A percentile compares a stretch with the other conserved stretches of the same genome.
Conservation (phyloP, 2,113 vertebrate genomes). For the Ictalurus punctatus region DNA sequence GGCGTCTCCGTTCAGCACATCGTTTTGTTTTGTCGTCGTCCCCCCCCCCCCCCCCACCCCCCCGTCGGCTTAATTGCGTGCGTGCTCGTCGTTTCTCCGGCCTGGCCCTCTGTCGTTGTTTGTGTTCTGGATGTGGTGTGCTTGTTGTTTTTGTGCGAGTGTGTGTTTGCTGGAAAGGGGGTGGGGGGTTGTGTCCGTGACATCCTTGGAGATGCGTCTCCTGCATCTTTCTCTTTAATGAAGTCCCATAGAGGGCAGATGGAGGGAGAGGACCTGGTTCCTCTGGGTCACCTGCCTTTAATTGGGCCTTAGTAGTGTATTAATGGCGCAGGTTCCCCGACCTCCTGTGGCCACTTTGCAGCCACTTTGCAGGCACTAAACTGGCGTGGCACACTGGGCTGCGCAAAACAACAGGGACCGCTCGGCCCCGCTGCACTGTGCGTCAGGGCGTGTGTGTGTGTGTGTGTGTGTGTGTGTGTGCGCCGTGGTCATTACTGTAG, state of each 20-base stretch:
- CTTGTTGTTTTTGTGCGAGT: slow-evolving; percentile 54
- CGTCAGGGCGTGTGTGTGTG: slow-evolving; percentile 51
- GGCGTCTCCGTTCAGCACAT: slow-evolving; percentile 8
- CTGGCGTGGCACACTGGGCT: slow-evolving; percentile 57
- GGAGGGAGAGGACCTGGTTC: slow-evolving; percentile 48
- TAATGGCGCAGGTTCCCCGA: slow-evolving; percentile 61
- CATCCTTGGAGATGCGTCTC: slow-evolving; percentile 68
- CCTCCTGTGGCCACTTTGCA: slow-evolving; percentile 73
- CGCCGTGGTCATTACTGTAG: slow-evolving; percentile 42
- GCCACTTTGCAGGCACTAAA: slow-evolving; percentile 70
- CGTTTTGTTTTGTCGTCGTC: neutral
- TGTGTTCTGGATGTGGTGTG: slow-evolving; percentile 47
- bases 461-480: slow-evolving; percentile 30
- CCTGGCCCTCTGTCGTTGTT: slow-evolving; percentile 39
- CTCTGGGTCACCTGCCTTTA: slow-evolving; percentile 67
- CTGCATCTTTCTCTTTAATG: slow-evolving; percentile 66
- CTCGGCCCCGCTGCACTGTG: slow-evolving; percentile 45
- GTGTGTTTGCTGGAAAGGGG: slow-evolving; percentile 30
- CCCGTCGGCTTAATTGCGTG: slow-evolving; percentile 37
- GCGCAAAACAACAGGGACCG: slow-evolving; percentile 55
- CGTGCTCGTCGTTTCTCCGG: slow-evolving; percentile 25
- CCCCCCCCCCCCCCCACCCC: too few species aligned
- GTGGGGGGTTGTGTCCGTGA: slow-evolving; percentile 55
- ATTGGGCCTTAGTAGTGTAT: slow-evolving; percentile 69
- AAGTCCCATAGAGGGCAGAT: slow-evolving; percentile 58